These are phyloP conservation scores for Fragum whitleyi DNA, from an alignment of 2,888 invertebrate species.

Conservation along the genomic window DNA sequence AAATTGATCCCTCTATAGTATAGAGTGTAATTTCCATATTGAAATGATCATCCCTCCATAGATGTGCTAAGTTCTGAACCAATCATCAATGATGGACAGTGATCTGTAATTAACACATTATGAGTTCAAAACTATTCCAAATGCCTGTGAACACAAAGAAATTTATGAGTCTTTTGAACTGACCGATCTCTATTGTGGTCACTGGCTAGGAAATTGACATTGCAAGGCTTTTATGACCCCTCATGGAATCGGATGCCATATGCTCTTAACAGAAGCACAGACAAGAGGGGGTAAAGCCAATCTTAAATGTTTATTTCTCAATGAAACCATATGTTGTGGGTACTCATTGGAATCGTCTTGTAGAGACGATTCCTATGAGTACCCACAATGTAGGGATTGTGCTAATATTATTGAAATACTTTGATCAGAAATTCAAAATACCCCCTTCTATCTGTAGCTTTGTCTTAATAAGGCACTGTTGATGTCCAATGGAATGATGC, in stretches of 20 bases:
- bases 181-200: too few relatives aligned
- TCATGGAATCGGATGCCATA: background rate
- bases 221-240: background rate
- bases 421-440: background rate
- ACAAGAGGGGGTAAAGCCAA: background rate
- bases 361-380: slow-evolving; percentile 1
- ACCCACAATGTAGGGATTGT: background rate
- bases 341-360: slow-evolving; percentile 6
- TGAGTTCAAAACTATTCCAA: too few relatives aligned
- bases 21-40: too few relatives aligned
- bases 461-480: background rate
- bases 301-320: background rate
- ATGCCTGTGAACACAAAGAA: too few relatives aligned
- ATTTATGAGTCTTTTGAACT: too few relatives aligned
- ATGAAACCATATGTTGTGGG: background rate
- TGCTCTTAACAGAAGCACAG: background rate
- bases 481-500: background rate
- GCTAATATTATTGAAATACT: too few relatives aligned
- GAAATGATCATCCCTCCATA: too few relatives aligned
- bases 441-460: background rate
- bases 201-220: background rate
- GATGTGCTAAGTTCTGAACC: too few relatives aligned
- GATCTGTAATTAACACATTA: too few relatives aligned
- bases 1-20: too few relatives aligned
- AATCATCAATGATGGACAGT: too few relatives aligned